A percentile compares a stretch with the other conserved stretches of the same genome.
These are phyloP conservation scores for Spea hammondii DNA, from an alignment of 2,797 vertebrate genomes.

Conservation along the genomic window DNA sequence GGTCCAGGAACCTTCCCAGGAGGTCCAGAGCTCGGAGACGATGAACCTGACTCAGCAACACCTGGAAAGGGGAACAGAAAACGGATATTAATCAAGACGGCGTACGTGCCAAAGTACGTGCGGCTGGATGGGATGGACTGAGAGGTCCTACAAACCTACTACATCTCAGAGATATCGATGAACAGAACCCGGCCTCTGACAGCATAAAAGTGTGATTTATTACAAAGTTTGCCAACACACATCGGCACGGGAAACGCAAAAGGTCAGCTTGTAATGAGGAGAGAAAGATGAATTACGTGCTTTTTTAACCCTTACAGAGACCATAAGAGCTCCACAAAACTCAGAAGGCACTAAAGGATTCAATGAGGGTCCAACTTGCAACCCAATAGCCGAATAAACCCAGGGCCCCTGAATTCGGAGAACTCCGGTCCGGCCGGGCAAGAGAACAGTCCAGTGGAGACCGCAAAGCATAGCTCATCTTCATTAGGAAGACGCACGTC, in stretches of 20 bases:
- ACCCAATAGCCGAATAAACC: background rate
- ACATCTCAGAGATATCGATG: background rate
- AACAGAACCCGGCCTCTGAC: background rate
- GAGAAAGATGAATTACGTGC: background rate
- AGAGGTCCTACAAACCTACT: too few relatives aligned
- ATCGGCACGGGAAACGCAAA: background rate
- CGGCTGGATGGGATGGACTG: too few relatives aligned
- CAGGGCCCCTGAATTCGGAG: background rate
- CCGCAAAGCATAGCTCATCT: slow-evolving; percentile 16
- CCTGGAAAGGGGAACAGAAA: slow-evolving; percentile 66
- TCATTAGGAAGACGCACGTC: slow-evolving; percentile 15
- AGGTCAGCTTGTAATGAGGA: background rate
- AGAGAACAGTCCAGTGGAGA: background rate
- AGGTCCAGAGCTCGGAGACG: slow-evolving; percentile 89
- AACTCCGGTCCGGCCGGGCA: background rate
- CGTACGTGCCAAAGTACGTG: background rate
- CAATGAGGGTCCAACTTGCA: background rate
- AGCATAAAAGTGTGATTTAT: background rate
- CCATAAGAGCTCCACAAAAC: background rate
- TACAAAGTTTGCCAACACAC: background rate
- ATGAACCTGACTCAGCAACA: slow-evolving; percentile 95
- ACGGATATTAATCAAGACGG: background rate
- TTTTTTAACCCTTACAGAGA: background rate
- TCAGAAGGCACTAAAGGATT: background rate
- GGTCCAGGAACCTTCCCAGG: slow-evolving; percentile 91